Evolutionary conservation across 2,797 vertebrate species (phyloP).

Genomic region (Hipposideros larvatus): DNA sequence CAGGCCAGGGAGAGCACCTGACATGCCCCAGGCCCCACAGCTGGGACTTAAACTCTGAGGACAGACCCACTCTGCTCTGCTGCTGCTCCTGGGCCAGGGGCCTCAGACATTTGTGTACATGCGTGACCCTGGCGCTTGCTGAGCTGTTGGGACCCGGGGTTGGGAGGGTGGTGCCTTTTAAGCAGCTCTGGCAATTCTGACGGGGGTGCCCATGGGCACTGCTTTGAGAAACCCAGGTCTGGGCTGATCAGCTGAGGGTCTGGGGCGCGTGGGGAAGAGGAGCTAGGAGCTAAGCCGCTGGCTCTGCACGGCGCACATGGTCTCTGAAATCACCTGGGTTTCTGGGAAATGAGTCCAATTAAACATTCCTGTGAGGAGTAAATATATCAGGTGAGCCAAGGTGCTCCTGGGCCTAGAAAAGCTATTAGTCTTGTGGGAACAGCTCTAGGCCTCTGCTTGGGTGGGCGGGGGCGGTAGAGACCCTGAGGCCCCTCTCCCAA

Average conservation of each 20-base stretch:
- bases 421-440: neutral
- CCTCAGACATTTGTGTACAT: fast-evolving
- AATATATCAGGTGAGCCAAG: neutral
- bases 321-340: neutral
- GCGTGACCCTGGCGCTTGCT: fast-evolving
- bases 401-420: neutral
- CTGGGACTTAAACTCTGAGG: neutral
- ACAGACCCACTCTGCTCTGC: neutral
- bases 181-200: neutral
- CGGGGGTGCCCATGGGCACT: neutral
- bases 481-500: neutral
- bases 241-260: neutral
- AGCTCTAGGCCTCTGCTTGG: neutral
- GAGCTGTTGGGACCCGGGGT: fast-evolving
- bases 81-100: neutral
- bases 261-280: neutral
- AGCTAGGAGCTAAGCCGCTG: too few relatives aligned
- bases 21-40: neutral
- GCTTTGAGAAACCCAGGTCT: neutral
- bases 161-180: neutral
- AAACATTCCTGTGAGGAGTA: neutral
- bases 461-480: fast-evolving
- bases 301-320: neutral
- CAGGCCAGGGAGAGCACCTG: neutral
- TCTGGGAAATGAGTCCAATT: neutral